These are phyloP conservation scores for Podiceps cristatus DNA, from an alignment of 2,113 vertebrate species.

Conservation along the genomic window DNA sequence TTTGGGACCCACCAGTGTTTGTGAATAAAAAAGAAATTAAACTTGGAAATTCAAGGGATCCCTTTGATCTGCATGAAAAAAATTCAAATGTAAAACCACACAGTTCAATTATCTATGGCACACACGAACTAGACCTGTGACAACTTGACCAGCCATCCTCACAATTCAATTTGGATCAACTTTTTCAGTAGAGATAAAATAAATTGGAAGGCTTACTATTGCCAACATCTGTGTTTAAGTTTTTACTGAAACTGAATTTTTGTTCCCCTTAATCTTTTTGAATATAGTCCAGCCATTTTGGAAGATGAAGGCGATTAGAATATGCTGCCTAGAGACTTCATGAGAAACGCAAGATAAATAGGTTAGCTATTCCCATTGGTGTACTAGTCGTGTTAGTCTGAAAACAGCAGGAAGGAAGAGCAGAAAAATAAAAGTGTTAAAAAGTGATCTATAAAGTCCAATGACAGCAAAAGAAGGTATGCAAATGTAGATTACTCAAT, in stretches of 20 bases:
- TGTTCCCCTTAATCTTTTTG: background rate
- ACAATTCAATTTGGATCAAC: background rate
- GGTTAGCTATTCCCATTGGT: constrained; percentile 36
- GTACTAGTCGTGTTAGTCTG: background rate
- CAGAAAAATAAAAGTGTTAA: background rate
- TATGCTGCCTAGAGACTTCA: background rate
- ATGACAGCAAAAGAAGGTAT: background rate
- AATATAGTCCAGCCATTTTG: background rate
- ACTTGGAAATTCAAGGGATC: background rate
- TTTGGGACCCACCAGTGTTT: background rate
- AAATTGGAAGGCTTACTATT: background rate
- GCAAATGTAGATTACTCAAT: background rate
- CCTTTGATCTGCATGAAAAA: background rate
- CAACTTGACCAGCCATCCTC: background rate
- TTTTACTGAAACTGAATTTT: background rate
- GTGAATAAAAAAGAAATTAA: background rate
- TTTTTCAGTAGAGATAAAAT: background rate
- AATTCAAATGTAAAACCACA: background rate
- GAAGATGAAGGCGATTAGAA: constrained; percentile 20
- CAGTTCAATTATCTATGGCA: background rate
- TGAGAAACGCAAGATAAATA: constrained; percentile 27
- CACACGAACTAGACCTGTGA: background rate
- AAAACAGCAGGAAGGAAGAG: background rate
- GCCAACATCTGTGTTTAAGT: background rate
- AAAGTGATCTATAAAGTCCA: background rate